Evolutionary conservation across 2,113 vertebrate genomes (phyloP).

Genomic region (Embiotoca jacksoni): DNA sequence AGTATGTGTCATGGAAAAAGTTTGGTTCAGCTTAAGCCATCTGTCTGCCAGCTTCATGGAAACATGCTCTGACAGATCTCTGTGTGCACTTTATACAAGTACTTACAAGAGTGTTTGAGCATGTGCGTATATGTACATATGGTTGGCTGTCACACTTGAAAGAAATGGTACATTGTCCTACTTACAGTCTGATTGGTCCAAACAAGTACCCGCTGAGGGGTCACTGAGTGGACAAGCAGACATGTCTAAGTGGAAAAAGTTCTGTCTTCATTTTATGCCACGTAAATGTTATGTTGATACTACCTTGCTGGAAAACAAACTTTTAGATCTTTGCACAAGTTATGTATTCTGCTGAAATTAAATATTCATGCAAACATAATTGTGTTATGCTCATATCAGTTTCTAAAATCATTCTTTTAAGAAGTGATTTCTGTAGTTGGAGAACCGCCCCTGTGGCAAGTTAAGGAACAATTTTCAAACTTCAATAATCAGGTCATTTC

Average conservation of each 20-base stretch:
- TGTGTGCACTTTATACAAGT: slow-evolving; percentile 18
- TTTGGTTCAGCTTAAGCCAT: slow-evolving; percentile 61
- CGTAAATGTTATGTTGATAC: too few species aligned
- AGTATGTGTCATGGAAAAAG: slow-evolving; percentile 61
- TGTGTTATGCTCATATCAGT: too few species aligned
- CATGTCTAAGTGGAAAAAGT: background rate
- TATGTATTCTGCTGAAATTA: too few species aligned
- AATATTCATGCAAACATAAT: too few species aligned
- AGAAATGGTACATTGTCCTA: slow-evolving; percentile 37
- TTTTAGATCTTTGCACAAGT: too few species aligned
- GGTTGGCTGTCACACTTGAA: slow-evolving; percentile 45
- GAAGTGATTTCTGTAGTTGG: too few species aligned
- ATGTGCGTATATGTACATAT: slow-evolving; percentile 16
- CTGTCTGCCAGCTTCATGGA: slow-evolving; percentile 64
- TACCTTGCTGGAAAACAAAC: too few species aligned
- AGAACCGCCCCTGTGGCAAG: too few species aligned
- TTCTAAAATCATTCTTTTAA: too few species aligned
- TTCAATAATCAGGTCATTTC: too few species aligned
- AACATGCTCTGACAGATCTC: slow-evolving; percentile 50
- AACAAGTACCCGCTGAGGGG: slow-evolving; percentile 35
- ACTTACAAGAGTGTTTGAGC: slow-evolving; percentile 15
- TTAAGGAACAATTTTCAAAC: background rate
- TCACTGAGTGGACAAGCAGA: background rate
- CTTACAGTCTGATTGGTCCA: slow-evolving; percentile 61
- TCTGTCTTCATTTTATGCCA: background rate